Conservation (phyloP, 2,797 vertebrate genomes). For the Tenualosa thibaudeaui region DNA sequence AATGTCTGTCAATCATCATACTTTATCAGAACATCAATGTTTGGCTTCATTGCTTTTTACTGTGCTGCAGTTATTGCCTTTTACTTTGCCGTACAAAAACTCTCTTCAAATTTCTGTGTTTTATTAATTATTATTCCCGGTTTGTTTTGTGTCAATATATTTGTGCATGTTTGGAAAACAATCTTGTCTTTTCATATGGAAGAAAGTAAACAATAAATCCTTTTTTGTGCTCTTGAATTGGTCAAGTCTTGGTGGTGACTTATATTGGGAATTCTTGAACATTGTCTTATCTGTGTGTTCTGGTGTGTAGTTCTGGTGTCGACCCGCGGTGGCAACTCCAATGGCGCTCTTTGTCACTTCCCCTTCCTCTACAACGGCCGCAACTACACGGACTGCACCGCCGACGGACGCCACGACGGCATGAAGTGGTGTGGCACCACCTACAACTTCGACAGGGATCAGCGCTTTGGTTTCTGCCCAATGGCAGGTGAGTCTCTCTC, state of each 20-base stretch:
- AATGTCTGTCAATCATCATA: background rate
- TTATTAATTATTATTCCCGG: background rate
- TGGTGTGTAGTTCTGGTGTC: constrained; percentile 76
- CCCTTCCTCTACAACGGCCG: constrained; percentile 93
- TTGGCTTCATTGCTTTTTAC: no score
- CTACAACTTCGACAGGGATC: constrained; percentile 86
- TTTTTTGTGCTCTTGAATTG: no score
- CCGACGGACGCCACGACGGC: constrained; percentile 90
- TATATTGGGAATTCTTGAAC: background rate
- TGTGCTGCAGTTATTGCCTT: no score
- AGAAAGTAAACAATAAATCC: background rate
- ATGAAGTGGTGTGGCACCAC: constrained; percentile 99
- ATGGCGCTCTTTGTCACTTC: constrained; percentile 93
- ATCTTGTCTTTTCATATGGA: background rate
- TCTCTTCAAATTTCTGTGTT: no score
- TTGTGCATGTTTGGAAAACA: background rate
- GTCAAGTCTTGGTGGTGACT: background rate
- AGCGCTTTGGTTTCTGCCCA: constrained; percentile 96
- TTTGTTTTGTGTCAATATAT: background rate
- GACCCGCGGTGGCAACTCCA: constrained; percentile 95
- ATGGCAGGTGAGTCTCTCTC: constrained; percentile 87
- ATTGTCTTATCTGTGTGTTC: background rate
- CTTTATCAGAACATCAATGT: no score
- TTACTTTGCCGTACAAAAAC: no score
- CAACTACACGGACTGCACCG: constrained; percentile 95